Base-by-base conservation (phyloP, 2,888 invertebrate species). In the Dascillus cervinus region DNA sequence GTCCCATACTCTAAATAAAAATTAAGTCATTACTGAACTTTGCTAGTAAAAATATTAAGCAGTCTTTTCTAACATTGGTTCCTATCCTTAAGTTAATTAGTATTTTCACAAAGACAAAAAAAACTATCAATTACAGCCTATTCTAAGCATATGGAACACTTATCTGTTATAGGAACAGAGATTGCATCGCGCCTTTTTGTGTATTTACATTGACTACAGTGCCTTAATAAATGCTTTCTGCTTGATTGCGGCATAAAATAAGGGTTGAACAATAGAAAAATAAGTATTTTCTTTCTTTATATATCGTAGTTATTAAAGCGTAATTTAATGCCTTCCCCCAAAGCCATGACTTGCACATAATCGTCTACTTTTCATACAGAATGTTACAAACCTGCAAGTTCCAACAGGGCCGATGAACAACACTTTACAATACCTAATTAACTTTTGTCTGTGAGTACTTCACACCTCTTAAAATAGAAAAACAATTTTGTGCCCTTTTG, bases 281-380 rank as follows among this genome's bases (percentile, higher is more conserved):
- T 39, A 40, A 34, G 40, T 40, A 37, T 37, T 37, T n/a, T 34
- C 34, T 39, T 36, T 33, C 27, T 31, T 33, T 41, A 36, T 33
- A 32, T 37, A n/a, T n/a, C 33, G 37, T 43, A 40, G 32, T 33
- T 43, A 34, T 54, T 57, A 55, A 64, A 63, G 64, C 62, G 62
- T 64, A 63, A 55, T 58, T 56, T 61, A 54, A 59, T 63, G 64
- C 62, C 58, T 62, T 62, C 62, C 63, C 63, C 62, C 59, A 48
- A 56, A 44, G 37, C 43, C 44, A 38, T 39, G 42, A 44, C 41
- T 42, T 34, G 41, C 37, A 40, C 34, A 44, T 37, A 36, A n/a
- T n/a, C n/a, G n/a, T n/a, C n/a, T n/a, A n/a, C n/a, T n/a, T n/a
- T n/a, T n/a, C n/a, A n/a, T n/a, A n/a, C n/a, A n/a, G n/a, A n/a